Conservation (phyloP, 1,140 invertebrate genomes). For the Lepidotrigona ventralis region DNA sequence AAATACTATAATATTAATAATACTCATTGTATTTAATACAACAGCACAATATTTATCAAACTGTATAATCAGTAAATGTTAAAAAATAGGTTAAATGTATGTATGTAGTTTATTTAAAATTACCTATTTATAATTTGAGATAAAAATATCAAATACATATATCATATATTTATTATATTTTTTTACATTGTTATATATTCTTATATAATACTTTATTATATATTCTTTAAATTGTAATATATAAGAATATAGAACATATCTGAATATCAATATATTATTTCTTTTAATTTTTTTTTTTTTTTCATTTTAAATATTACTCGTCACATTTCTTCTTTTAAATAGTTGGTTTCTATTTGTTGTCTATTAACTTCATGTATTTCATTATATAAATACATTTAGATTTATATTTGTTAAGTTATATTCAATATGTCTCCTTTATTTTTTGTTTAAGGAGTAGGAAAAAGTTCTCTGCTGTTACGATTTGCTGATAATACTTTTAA, state of each 20-base stretch:
- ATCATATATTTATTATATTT: too few species aligned
- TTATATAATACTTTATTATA: too few species aligned
- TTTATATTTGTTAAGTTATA: neutral
- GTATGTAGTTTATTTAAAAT: too few species aligned
- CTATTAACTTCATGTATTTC: neutral
- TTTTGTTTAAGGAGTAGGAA: conserved; percentile 94
- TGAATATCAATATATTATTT: too few species aligned
- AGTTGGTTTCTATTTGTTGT: neutral
- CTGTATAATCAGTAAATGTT: too few species aligned
- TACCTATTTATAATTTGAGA: too few species aligned
- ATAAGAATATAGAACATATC: neutral
- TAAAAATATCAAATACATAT: too few species aligned
- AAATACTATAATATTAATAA: neutral
- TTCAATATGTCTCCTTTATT: conserved; percentile 10
- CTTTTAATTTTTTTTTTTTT: too few species aligned
- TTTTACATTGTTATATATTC: too few species aligned
- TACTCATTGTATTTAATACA: neutral
- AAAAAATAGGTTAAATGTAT: too few species aligned
- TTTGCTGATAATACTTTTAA: conserved; percentile 99
- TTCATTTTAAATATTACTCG: too few species aligned
- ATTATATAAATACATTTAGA: neutral
- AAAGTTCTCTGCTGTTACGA: conserved; percentile 97
- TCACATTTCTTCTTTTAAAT: neutral
- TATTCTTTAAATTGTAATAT: neutral
- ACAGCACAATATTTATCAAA: too few species aligned